Evolutionary conservation across 2,888 invertebrate genomes (phyloP), one percentile per base, ranked within the genome.

Genomic region (Drosophila histrio): DNA sequence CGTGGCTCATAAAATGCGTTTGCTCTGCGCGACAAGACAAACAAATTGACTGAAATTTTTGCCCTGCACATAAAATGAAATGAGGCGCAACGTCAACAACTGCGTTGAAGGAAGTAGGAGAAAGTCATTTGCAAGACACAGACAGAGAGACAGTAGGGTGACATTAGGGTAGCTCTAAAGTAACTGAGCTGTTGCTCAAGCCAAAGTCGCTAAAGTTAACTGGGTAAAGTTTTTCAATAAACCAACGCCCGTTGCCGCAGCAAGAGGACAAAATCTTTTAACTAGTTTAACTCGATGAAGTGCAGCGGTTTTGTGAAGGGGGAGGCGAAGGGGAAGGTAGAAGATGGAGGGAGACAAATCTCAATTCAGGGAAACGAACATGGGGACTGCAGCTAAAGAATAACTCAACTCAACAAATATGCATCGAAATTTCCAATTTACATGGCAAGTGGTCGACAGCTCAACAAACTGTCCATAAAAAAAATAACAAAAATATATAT

Each of bases 381-480:
- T 38, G 50, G 26, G 17, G 13, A 44, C n/a, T 49, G 76, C 70
- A 61, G 53, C 71, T 39, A 28, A 53, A 49, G 70, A 68, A 77
- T 66, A 79, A 66, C 71, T 65, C 68, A 56, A 58, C 56, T 44
- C 60, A 78, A 39, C 32, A 84, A 78, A 82, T 87, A 81, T 82
- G 87, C 85, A 87, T 64, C 53, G 75, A 81, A 87, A 80, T 80
- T 56, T 87, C 13, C 87, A 86, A 87, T 87, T 81, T 87, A 74
- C 87, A 81, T 87, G 72, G 57, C 75, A 72, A 72, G 53, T 60
- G 53, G 60, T 66, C 52, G 38, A 41, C 17, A 63, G 53, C 22
- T 21, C 30, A 36, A 34, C 38, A 53, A 41, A 53, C 24, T 62
- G 59, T 21, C 60, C 72, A 72, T 77, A 57, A 77, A 77, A 77